Evolutionary conservation across 2,113 vertebrate species (phyloP).

Genomic region (Nerophis lumbriciformis): DNA sequence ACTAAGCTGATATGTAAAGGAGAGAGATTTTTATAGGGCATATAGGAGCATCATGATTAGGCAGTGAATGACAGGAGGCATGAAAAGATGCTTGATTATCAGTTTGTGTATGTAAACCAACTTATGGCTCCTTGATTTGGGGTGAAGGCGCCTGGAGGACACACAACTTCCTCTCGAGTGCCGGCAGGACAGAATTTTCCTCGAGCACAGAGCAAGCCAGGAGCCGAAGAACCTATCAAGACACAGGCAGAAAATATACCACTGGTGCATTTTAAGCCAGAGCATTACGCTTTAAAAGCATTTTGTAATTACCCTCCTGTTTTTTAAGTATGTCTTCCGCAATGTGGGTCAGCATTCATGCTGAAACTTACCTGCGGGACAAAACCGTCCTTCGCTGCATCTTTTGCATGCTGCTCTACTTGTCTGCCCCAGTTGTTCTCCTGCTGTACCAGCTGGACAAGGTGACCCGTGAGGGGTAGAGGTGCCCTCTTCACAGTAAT

Average conservation of each 20-base stretch:
- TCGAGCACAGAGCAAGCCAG: slow-evolving; percentile 74
- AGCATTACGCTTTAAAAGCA: too few species aligned
- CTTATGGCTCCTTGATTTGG: slow-evolving; percentile 75
- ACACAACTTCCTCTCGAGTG: slow-evolving; percentile 67
- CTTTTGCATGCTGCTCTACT: slow-evolving; percentile 75
- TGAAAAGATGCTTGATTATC: background rate
- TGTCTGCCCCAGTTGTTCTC: slow-evolving; percentile 77
- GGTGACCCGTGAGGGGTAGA: slow-evolving; percentile 72
- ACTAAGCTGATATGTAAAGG: background rate
- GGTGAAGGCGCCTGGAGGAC: slow-evolving; percentile 76
- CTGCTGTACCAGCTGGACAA: slow-evolving; percentile 77
- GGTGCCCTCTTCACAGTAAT: slow-evolving; percentile 78
- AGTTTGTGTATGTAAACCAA: slow-evolving; percentile 33
- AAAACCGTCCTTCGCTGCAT: slow-evolving; percentile 77
- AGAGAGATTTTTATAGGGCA: background rate
- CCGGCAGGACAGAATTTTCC: slow-evolving; percentile 79
- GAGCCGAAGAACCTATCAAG: slow-evolving; percentile 65
- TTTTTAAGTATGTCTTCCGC: slow-evolving; percentile 15
- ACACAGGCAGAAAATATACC: background rate
- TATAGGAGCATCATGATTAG: background rate
- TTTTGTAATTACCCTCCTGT: background rate
- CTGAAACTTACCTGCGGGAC: slow-evolving; percentile 69
- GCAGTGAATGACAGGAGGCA: background rate
- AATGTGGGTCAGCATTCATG: slow-evolving; percentile 10
- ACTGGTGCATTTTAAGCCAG: background rate